phyloP scores from a whole-genome alignment of 2,888 invertebrate genomes.

The Synanthedon vespiformis region DNA sequence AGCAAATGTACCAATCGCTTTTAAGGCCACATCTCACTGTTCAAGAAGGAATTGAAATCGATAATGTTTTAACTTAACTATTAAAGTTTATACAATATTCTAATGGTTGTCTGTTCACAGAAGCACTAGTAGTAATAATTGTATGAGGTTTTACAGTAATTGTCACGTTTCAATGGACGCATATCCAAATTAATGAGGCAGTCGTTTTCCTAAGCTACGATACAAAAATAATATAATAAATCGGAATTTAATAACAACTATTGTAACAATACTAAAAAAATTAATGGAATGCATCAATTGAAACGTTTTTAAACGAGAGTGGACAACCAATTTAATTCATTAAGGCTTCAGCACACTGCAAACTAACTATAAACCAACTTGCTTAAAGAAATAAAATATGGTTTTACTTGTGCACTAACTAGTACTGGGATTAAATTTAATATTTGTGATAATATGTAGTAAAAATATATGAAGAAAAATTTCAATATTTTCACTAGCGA shows the following conservation, averaged over 20 bases:
- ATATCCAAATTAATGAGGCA: conserved; percentile 10
- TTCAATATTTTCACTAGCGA: too few species aligned
- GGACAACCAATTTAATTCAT: conserved; percentile 10
- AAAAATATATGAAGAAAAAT: too few species aligned
- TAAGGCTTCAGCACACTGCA: too few species aligned
- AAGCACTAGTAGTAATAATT: conserved; percentile 6
- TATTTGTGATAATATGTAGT: too few species aligned
- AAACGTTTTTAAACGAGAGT: conserved; percentile 22
- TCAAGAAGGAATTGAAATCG: conserved; percentile 37
- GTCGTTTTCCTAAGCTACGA: conserved; percentile 19
- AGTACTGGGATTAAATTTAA: too few species aligned
- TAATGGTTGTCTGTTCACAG: conserved; percentile 5
- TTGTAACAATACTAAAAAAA: conserved; percentile 23
- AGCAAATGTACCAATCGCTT: conserved; percentile 45
- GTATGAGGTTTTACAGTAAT: conserved; percentile 12
- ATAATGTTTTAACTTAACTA: conserved; percentile 28
- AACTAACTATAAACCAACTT: too few species aligned
- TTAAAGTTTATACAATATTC: conserved; percentile 15
- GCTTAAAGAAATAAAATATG: too few species aligned
- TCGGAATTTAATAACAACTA: conserved; percentile 29
- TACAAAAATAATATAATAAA: conserved; percentile 31
- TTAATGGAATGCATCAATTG: conserved; percentile 20
- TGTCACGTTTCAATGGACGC: conserved; percentile 23
- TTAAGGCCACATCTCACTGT: conserved; percentile 60
- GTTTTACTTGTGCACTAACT: too few species aligned